Evolutionary conservation across 2,113 vertebrate genomes (phyloP).

Genomic region (Microcebus griseorufus): DNA sequence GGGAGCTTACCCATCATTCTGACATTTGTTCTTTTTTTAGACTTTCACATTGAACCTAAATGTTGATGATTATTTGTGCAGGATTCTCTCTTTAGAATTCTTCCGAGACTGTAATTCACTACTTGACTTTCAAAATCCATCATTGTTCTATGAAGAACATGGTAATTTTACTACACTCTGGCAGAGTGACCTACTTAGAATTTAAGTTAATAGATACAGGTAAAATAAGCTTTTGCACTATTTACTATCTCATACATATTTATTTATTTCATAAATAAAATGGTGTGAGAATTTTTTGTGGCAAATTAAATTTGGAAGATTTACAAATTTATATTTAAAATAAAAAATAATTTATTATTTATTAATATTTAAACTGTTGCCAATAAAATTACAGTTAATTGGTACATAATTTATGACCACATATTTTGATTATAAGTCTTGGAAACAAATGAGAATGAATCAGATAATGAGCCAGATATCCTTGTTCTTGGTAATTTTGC

Average conservation of each 20-base stretch:
- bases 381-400: background rate
- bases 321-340: background rate
- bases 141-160: background rate
- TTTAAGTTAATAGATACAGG: background rate
- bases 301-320: background rate
- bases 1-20: slow-evolving; percentile 52
- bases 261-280: background rate
- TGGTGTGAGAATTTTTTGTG: background rate
- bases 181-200: background rate
- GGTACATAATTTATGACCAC: background rate
- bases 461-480: background rate
- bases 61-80: background rate
- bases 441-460: background rate
- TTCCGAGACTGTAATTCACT: background rate
- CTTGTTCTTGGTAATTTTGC: background rate
- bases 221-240: background rate
- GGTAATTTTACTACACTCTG: slow-evolving; percentile 6
- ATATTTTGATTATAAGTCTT: background rate
- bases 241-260: background rate
- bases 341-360: background rate
- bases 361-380: background rate
- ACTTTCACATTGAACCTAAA: slow-evolving; percentile 34
- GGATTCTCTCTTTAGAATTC: slow-evolving; percentile 16
- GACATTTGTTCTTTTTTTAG: slow-evolving; percentile 65
- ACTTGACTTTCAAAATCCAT: slow-evolving; percentile 22